These are phyloP conservation scores for Charanyca ferruginea DNA, from an alignment of 2,888 invertebrate species.

Conservation along the genomic window DNA sequence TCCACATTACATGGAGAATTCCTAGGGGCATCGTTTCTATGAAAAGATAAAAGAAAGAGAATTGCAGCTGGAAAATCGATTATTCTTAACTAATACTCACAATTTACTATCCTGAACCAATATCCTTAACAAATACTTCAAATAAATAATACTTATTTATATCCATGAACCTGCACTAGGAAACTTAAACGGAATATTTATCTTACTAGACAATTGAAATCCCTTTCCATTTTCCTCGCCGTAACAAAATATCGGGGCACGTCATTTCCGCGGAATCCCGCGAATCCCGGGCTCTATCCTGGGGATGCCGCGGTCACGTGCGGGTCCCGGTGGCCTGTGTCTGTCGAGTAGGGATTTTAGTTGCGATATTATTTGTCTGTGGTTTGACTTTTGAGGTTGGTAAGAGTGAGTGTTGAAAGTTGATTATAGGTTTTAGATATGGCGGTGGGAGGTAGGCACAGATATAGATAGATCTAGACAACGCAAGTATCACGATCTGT, in stretches of 20 bases:
- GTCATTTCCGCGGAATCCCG: conserved; percentile 60
- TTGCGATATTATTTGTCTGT: conserved; percentile 48
- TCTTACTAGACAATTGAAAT: conserved; percentile 59
- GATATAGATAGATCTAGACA: too few species aligned
- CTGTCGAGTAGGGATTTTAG: conserved; percentile 41
- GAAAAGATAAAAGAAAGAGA: too few species aligned
- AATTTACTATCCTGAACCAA: conserved; percentile 37
- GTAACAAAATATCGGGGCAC: conserved; percentile 66
- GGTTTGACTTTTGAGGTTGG: conserved; percentile 33
- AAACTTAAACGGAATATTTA: conserved; percentile 56
- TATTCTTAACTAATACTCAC: not conserved
- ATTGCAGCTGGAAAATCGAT: not conserved
- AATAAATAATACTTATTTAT: conserved; percentile 24
- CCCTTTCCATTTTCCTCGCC: conserved; percentile 57
- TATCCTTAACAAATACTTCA: conserved; percentile 30
- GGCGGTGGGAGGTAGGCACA: not conserved
- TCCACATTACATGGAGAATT: too few species aligned
- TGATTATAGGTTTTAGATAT: not conserved
- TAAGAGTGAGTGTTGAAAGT: not conserved
- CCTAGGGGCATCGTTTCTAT: too few species aligned
- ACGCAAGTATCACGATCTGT: too few species aligned
- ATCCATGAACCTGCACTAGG: conserved; percentile 9
- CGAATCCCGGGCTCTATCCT: conserved; percentile 55
- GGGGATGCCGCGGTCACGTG: conserved; percentile 61
- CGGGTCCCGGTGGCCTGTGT: conserved; percentile 42